These are phyloP conservation scores for Lithobates pipiens DNA, from an alignment of 2,797 vertebrate genomes.

Conservation along the genomic window DNA sequence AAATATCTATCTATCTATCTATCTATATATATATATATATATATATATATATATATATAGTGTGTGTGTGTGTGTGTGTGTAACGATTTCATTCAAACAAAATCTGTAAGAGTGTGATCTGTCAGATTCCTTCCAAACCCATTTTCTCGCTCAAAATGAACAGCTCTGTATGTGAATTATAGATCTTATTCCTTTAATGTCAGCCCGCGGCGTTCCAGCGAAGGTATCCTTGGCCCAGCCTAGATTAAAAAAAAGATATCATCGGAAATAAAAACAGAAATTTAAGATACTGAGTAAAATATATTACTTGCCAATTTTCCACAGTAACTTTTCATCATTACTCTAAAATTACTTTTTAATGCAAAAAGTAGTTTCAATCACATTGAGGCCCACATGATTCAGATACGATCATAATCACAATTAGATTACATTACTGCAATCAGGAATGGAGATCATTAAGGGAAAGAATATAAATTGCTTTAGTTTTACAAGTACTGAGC, in stretches of 20 bases:
- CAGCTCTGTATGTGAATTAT: constrained; percentile 18
- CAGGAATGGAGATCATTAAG: constrained; percentile 99
- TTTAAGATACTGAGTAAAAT: constrained; percentile 90
- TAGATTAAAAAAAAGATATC: constrained; percentile 73
- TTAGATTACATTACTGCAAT: constrained; percentile 99
- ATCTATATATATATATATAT: too few species aligned
- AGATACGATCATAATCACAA: constrained; percentile 99
- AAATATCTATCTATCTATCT: rapidly evolving
- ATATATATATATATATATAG: too few species aligned
- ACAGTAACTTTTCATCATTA: constrained; percentile 99
- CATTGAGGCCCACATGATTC: constrained; percentile 98
- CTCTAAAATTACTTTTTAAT: constrained; percentile 99
- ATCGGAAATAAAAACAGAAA: constrained; percentile 92
- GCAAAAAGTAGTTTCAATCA: constrained; percentile 99
- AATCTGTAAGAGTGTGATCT: background rate
- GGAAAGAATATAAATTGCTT: constrained; percentile 99
- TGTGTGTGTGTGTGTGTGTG: too few species aligned
- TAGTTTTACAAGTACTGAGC: constrained; percentile 99
- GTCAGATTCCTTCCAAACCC: background rate
- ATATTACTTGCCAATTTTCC: constrained; percentile 99
- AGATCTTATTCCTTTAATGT: constrained; percentile 44
- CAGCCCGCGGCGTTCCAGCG: constrained; percentile 57
- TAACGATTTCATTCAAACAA: background rate
- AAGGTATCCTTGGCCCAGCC: constrained; percentile 70
- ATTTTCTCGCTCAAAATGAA: constrained; percentile 19